Base-by-base conservation (phyloP, 2,888 invertebrate genomes). In the Paralinhomoeus sp. region DNA sequence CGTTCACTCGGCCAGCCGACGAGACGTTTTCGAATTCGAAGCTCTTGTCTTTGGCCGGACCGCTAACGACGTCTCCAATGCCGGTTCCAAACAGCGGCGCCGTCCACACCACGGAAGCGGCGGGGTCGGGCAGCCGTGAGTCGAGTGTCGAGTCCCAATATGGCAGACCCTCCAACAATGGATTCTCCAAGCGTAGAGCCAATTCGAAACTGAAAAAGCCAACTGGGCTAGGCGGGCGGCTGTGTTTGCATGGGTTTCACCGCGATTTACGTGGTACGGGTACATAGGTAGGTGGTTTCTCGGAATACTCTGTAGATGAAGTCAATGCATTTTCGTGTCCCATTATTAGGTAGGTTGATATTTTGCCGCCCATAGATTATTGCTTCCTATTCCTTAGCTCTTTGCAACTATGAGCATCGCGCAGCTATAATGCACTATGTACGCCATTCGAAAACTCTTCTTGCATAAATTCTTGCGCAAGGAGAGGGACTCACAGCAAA, bases 101-200 rank as follows among this genome's bases (percentile, higher is more conserved):
- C 12, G 56, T 53, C 57, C 59, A 59, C 22, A 59, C 33, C 15
- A 58, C 53, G 43, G 54, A 54, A 41, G 59, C 57, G 3, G 53
- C 47, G 31, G 57, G 53, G 15, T 59, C 55, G 3, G 59, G 59
- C n/a, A 59, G 52, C 17, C 57, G 57, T 55, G 37, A 20, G 22
- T 58, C 58, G 3, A 58, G 44, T 5, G 56, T 57, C 7, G 57
- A 56, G 47, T 59, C 58, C 58, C 58, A 58, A 44, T 54, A 59
- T 1, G 59, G 58, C 23, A 59, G 44, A 7, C 54, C 50, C 5
- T 58, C 57, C 12, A 9, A 31, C 12, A 12, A 12, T 31, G 12
- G 15, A 31, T 9, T 31, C 15, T 31, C 9, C 31, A 9, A 31
- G 31, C 31, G 31, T 12, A 9, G 31, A 31, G 15, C 9, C 9